Evolutionary conservation across 2,113 vertebrate species (phyloP), one percentile per base, ranked within the genome.

Genomic region (Himantopus leucocephalus): DNA sequence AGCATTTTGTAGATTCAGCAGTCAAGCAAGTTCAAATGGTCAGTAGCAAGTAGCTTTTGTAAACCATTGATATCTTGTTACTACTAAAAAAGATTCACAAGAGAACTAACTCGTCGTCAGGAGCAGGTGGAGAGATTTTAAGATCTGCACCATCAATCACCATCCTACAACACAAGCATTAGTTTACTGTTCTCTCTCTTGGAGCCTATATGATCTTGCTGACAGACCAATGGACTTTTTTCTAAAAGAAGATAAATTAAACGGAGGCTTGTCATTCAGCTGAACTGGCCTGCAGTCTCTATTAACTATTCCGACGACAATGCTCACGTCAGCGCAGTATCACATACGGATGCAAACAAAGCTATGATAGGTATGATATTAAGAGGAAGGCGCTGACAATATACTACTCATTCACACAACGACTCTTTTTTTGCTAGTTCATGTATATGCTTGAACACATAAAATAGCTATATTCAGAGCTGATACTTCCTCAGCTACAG

Each of bases 371-470:
- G 62, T 1, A 23, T 9, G 32, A 5, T 1, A 14, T 14, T 1
- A 23, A 37, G 24, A 48, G 64, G 26, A 43, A 37, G 56, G 63
- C 52, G 45, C 37, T n/a, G 72, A 56, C 26, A 24, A 5, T 1
- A n/a, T 39, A 14, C 39, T 34, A n/a, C 37, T 50, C 47, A 1
- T 18, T 32, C 8, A 22, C 5, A 8, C 53, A 45, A 79, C 63
- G 60, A 66, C 74, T n/a, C 39, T 29, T 64, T 72, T 24, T 35
- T 32, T 13, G 2, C 47, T 12, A 14, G 47, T 3, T 3, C 3
- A 12, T 0, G 1, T 7, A 35, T 4, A 16, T 24, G 45, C 64
- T 77, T 32, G 56, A 4, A 8, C 26, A 83, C 50, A 30, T 1
- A 5, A 6, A 45, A 52, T 0, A 37, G 76, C 81, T 41, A 18